Conservation (phyloP, 2,797 vertebrate genomes). For the Scarus forsteni region DNA sequence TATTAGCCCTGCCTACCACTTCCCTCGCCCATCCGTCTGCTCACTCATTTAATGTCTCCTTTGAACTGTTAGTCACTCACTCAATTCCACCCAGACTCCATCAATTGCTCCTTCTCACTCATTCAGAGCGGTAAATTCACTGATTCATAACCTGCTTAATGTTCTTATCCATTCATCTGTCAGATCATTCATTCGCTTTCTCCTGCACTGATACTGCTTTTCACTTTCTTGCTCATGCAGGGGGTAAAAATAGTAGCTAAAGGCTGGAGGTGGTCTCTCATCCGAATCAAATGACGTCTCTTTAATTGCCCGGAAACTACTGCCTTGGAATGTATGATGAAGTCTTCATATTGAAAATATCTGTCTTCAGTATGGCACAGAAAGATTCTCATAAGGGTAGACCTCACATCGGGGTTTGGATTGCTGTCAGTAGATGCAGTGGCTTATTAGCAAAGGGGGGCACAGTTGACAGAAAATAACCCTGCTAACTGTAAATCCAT, state of each 20-base stretch:
- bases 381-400: conserved; percentile 2
- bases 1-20: background rate
- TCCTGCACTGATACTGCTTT: background rate
- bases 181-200: conserved; percentile 2
- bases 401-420: background rate
- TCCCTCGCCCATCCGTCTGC: conserved; percentile 6
- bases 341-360: background rate
- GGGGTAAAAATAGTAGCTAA: conserved; percentile 10
- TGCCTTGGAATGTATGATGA: conserved; percentile 8
- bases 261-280: conserved; percentile 13
- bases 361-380: background rate
- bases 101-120: conserved; percentile 17
- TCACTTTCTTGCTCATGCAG: conserved; percentile 5
- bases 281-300: conserved; percentile 34
- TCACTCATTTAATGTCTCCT: conserved; percentile 29
- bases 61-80: conserved; percentile 25
- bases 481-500: too few relatives aligned
- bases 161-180: conserved; percentile 20
- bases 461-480: too few relatives aligned
- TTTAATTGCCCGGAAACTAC: conserved; percentile 19
- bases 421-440: too few relatives aligned
- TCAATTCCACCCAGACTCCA: conserved; percentile 18
- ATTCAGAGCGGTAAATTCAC: conserved; percentile 21
- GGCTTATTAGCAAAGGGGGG: too few relatives aligned
- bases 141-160: conserved; percentile 38